Conservation (phyloP, 2,888 invertebrate genomes). For the Drosophila basisetae region DNA sequence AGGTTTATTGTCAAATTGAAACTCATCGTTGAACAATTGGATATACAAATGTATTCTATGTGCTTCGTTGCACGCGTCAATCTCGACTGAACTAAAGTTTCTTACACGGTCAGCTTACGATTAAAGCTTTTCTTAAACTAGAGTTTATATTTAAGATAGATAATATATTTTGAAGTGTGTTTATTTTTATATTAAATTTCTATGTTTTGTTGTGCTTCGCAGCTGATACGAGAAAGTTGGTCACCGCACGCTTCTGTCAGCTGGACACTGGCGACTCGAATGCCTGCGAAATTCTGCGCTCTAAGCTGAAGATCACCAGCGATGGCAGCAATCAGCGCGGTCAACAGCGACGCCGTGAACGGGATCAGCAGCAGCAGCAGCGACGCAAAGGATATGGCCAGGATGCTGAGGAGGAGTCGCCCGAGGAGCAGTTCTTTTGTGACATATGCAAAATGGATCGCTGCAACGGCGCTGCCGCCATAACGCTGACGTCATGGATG, state of each 20-base stretch:
- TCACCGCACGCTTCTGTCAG: slow-evolving; percentile 84
- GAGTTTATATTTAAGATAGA: background rate
- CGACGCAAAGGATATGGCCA: slow-evolving; percentile 58
- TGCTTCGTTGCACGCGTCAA: background rate
- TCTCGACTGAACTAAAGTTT: background rate
- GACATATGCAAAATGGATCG: slow-evolving; percentile 81
- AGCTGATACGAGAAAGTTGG: slow-evolving; percentile 72
- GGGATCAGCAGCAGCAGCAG: slow-evolving; percentile 47
- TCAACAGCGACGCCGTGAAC: slow-evolving; percentile 46
- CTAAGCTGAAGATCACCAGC: slow-evolving; percentile 65
- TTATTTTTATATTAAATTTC: background rate
- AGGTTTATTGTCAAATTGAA: background rate
- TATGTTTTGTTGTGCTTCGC: background rate
- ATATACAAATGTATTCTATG: background rate
- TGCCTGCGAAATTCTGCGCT: slow-evolving; percentile 81
- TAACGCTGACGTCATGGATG: slow-evolving; percentile 44
- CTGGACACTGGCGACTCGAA: slow-evolving; percentile 83
- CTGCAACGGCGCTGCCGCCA: slow-evolving; percentile 80
- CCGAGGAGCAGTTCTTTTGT: slow-evolving; percentile 80
- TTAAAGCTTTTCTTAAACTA: background rate
- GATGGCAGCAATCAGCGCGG: slow-evolving; percentile 23
- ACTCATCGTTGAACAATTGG: background rate
- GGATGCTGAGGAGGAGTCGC: slow-evolving; percentile 39
- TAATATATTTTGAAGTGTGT: background rate
- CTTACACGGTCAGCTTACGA: background rate